Percentiles rank a stretch among this genome's conserved stretches.
Evolutionary conservation across 2,888 invertebrate genomes (phyloP).

Genomic region (Nematopogon swammerdamellus): DNA sequence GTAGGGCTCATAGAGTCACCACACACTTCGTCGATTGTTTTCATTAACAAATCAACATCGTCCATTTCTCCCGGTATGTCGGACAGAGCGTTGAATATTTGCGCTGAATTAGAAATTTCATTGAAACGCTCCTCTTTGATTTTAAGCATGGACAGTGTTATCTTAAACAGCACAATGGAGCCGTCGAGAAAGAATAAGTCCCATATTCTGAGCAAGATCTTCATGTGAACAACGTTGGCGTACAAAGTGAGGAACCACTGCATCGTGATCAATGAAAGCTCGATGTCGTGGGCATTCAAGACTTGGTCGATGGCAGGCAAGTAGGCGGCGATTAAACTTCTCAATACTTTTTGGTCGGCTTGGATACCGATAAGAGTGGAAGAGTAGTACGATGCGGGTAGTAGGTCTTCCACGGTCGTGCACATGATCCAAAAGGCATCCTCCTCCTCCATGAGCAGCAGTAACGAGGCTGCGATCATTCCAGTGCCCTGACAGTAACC

Average conservation of each 20-base stretch:
- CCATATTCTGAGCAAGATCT: conserved; percentile 90
- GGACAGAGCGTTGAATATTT: conserved; percentile 95
- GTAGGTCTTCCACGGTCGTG: conserved; percentile 95
- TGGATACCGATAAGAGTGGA: conserved; percentile 90
- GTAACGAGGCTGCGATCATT: conserved; percentile 88
- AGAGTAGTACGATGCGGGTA: conserved; percentile 97
- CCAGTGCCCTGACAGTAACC: conserved; percentile 88
- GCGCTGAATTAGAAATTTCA: conserved; percentile 90
- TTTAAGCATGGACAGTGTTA: conserved; percentile 92
- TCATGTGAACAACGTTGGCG: conserved; percentile 95
- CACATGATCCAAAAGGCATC: conserved; percentile 99
- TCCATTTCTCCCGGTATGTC: conserved; percentile 94
- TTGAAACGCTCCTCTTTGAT: conserved; percentile 72
- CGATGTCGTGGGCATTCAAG: conserved; percentile 92
- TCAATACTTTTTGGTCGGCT: conserved; percentile 94
- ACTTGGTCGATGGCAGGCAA: conserved; percentile 86
- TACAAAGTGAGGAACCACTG: conserved; percentile 98
- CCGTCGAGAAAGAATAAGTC: conserved; percentile 97
- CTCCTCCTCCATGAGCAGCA: conserved; percentile 95
- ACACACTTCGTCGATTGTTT: conserved; percentile 66
- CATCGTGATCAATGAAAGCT: conserved; percentile 90
- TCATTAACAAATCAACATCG: conserved; percentile 84
- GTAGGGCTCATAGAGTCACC: conserved; percentile 82
- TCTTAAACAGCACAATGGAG: conserved; percentile 89
- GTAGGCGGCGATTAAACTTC: conserved; percentile 86